A percentile compares a stretch with the other conserved stretches of the same genome.
These are phyloP conservation scores for Diplosoma virens DNA, from an alignment of 23 tunicate genomes.

Conservation along the genomic window DNA sequence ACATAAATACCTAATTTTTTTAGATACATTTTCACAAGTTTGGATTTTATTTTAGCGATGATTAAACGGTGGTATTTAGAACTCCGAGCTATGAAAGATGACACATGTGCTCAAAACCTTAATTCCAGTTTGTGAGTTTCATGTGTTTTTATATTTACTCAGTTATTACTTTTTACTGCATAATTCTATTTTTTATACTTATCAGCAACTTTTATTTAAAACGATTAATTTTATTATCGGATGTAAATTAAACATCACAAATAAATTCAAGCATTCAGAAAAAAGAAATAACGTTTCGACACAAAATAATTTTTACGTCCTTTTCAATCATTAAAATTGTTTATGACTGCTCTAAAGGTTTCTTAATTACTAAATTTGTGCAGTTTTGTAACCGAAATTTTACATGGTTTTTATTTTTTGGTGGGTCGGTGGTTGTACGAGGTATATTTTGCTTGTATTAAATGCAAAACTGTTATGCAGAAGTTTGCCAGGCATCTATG, in stretches of 20 bases:
- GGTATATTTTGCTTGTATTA: neutral
- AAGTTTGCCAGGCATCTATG: slow-evolving; percentile 59
- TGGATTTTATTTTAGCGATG: slow-evolving; percentile 68
- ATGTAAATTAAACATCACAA: too few relatives aligned
- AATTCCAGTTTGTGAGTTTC: slow-evolving; percentile 49
- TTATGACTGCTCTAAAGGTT: too few relatives aligned
- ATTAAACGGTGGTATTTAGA: slow-evolving; percentile 72
- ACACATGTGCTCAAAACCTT: slow-evolving; percentile 1
- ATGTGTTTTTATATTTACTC: too few relatives aligned
- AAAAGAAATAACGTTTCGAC: too few relatives aligned
- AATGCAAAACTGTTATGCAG: slow-evolving; percentile 3
- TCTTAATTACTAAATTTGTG: too few relatives aligned
- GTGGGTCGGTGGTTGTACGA: too few relatives aligned
- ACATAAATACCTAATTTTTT: too few relatives aligned
- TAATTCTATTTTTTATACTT: neutral
- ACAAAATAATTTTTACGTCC: too few relatives aligned
- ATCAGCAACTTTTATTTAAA: neutral
- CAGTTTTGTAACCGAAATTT: too few relatives aligned
- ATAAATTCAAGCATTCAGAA: neutral
- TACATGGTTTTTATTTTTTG: too few relatives aligned
- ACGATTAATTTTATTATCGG: too few relatives aligned
- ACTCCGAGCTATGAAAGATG: slow-evolving; percentile 45
- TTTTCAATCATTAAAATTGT: too few relatives aligned
- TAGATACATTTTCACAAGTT: slow-evolving; percentile 56
- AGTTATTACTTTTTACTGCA: neutral